Base-by-base conservation (phyloP, 2,113 vertebrate species). In the Macaca nemestrina region DNA sequence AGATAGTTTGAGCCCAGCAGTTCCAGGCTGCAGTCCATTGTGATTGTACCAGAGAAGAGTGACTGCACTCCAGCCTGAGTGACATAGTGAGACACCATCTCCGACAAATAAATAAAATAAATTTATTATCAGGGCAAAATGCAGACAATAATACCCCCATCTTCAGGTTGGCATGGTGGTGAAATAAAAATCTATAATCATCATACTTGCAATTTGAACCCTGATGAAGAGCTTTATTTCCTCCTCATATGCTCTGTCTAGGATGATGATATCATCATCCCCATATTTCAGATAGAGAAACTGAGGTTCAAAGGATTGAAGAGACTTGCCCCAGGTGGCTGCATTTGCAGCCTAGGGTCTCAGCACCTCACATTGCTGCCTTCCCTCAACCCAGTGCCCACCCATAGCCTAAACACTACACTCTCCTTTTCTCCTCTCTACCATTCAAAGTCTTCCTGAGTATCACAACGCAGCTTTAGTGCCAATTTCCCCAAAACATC, bases 351-450 rank as follows among this genome's bases (percentile, higher is more conserved):
- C 57, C 78, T 9, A 3, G 5, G 16, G 57, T 59, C 38, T 83
- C 38, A 38, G 35, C 30, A 38, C 52, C 9, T 1, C 48, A 8
- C 30, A 6, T 3, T 1, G 38, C 22, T 43, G 27, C 32, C 30
- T 4, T 43, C 3, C 3, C 35, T 35, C 1, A 2, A 64, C 67
- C 11, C 14, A 1, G 50, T 0, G 18, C 57, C 22, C 1, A 0
- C 17, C 78, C 30, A 14, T 0, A 2, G 67, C 8, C 20, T 45
- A 20, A 35, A 6, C 25, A 8, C 2, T 2, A 0, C 25, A 25
- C 25, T 50, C 48, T 23, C 38, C 40, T 57, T 32, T 32, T 27
- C 68, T 40, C n/a, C 10, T 75, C 70, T 70, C 52, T 8, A 2
- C 45, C 82, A 30, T 10, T n/a, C 50, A 35, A 25, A 79, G 43